Percentiles rank a stretch among this genome's conserved stretches.
Conservation (phyloP, 1,140 invertebrate genomes). For the Ips nitidus region DNA sequence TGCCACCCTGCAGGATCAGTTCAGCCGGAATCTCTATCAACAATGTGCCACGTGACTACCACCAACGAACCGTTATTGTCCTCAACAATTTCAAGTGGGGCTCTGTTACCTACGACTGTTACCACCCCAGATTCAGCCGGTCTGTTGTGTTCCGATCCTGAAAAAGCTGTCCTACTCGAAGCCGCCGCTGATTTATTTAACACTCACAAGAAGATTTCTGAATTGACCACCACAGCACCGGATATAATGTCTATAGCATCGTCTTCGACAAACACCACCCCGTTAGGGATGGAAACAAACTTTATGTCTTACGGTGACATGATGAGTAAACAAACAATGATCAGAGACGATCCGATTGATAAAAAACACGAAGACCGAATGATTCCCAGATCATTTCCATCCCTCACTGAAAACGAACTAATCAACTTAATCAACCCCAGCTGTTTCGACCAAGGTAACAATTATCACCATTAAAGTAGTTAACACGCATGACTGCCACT, state of each 20-base stretch:
- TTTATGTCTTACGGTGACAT: constrained; percentile 34
- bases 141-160: constrained; percentile 58
- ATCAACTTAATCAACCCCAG: constrained; percentile 84
- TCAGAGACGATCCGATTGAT: constrained; percentile 24
- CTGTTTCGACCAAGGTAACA: constrained; percentile 77
- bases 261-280: background rate
- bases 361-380: constrained; percentile 53
- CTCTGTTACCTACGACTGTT: constrained; percentile 22
- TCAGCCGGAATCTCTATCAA: constrained; percentile 49
- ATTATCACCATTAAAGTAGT: constrained; percentile 36
- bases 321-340: background rate
- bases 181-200: constrained; percentile 62
- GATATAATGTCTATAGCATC: constrained; percentile 25
- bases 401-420: constrained; percentile 82
- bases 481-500: constrained; percentile 25
- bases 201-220: constrained; percentile 48
- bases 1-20: constrained; percentile 48
- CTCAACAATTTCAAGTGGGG: constrained; percentile 20
- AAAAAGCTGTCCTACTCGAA: constrained; percentile 66
- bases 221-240: constrained; percentile 23
- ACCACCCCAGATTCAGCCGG: constrained; percentile 51
- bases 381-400: constrained; percentile 70
- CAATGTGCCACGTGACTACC: constrained; percentile 36
- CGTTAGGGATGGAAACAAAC: constrained; percentile 37
- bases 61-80: constrained; percentile 29